Evolutionary conservation across 1,140 invertebrate genomes (phyloP).

Genomic region (Drosophila nikananu): DNA sequence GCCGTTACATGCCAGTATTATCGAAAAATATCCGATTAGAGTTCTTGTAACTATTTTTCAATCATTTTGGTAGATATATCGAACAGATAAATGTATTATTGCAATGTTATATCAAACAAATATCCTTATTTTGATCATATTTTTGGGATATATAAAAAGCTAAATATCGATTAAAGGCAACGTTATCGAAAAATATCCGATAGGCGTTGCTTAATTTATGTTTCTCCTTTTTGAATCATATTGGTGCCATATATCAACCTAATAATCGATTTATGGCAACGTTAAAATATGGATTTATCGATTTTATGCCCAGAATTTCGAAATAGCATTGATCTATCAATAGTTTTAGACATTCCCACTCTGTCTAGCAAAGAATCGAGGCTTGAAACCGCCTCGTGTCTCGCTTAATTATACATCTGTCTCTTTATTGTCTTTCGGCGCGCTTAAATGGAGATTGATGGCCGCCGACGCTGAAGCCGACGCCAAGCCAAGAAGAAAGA

Average conservation of each 20-base stretch:
- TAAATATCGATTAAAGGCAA: background rate
- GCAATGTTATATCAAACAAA: no score
- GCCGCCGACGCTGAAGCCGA: background rate
- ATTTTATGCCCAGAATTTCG: background rate
- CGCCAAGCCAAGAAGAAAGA: slow-evolving; percentile 15
- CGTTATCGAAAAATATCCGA: background rate
- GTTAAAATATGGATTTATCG: background rate
- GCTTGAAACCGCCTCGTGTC: background rate
- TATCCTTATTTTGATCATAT: no score
- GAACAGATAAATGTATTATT: no score
- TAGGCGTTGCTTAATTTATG: no score
- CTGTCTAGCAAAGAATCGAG: background rate
- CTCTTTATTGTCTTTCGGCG: slow-evolving; percentile 26
- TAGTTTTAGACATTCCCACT: background rate
- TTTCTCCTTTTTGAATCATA: no score
- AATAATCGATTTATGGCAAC: no score
- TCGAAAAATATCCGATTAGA: no score
- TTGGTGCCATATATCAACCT: no score
- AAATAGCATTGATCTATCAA: background rate
- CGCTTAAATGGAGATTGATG: slow-evolving; percentile 44
- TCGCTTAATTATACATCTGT: slow-evolving; percentile 33
- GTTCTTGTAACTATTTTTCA: no score
- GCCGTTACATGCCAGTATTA: no score
- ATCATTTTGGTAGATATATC: no score
- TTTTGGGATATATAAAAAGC: no score